These are phyloP conservation scores for Rotaria magnacalcarata DNA, from an alignment of 2,888 invertebrate genomes.

Conservation along the genomic window DNA sequence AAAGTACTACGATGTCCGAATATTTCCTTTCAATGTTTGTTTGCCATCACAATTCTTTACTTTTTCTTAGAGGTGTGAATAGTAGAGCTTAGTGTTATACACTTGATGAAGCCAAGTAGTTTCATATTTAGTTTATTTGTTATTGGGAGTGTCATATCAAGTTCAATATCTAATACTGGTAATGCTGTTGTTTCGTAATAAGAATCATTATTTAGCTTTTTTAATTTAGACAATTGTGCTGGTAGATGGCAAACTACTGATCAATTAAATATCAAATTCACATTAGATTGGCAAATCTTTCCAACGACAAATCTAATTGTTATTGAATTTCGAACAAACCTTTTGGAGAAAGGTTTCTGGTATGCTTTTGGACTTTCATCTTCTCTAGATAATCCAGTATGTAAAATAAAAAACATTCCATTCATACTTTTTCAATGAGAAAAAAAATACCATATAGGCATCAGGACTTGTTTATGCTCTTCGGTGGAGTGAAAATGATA, in stretches of 20 bases:
- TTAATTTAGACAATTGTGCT: neutral
- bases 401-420: neutral
- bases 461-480: neutral
- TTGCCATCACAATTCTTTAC: slow-evolving; percentile 2
- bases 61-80: neutral
- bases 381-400: neutral
- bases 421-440: neutral
- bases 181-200: neutral
- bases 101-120: neutral
- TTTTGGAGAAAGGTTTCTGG: neutral
- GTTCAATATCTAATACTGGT: neutral
- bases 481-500: neutral
- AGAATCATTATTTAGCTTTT: neutral
- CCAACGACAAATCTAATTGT: neutral
- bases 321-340: slow-evolving; percentile 22
- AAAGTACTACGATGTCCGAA: neutral
- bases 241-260: slow-evolving; percentile 8
- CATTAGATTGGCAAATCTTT: slow-evolving; percentile 21
- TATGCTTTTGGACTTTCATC: neutral
- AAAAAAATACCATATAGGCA: neutral
- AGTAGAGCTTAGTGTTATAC: neutral
- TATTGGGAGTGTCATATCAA: neutral
- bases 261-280: slow-evolving; percentile 13
- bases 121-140: neutral
- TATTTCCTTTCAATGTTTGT: neutral